Evolutionary conservation across 2,797 vertebrate species (phyloP).

Genomic region (Enteromius paludinosus): DNA sequence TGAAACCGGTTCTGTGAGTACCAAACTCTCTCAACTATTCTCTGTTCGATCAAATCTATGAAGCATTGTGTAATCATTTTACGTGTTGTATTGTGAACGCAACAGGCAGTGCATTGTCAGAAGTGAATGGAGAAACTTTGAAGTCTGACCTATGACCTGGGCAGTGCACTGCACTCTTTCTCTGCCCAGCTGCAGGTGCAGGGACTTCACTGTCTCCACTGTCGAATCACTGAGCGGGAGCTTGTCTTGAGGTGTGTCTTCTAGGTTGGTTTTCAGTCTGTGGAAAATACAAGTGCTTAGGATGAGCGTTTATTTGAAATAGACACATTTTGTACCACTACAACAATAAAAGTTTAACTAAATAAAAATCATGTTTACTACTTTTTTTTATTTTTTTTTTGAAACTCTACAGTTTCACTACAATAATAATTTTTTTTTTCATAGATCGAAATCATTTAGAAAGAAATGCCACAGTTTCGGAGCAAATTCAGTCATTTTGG

Average conservation of each 20-base stretch:
- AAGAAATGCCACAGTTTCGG: neutral
- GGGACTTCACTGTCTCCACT: constrained; percentile 73
- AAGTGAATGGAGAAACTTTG: neutral
- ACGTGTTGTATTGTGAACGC: neutral
- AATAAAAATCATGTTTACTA: neutral
- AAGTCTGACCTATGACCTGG: constrained; percentile 81
- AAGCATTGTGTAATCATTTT: neutral
- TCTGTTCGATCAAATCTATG: neutral
- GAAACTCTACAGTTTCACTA: neutral
- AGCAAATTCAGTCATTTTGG: neutral
- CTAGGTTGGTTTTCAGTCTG: constrained; percentile 72
- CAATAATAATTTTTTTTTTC: too few species aligned
- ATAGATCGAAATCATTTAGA: too few species aligned
- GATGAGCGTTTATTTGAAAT: neutral
- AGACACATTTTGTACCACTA: neutral
- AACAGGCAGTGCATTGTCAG: neutral
- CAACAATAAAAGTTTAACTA: neutral
- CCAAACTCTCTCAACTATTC: neutral
- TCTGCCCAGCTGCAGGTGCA: constrained; percentile 86
- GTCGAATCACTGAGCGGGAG: constrained; percentile 35
- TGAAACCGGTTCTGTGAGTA: constrained; percentile 14
- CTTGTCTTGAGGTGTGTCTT: constrained; percentile 51
- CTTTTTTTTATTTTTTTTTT: too few species aligned
- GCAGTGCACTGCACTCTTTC: constrained; percentile 85
- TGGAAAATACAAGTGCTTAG: constrained; percentile 50